phyloP scores from a whole-genome alignment of 2,113 vertebrate genomes.

The Sorex araneus region DNA sequence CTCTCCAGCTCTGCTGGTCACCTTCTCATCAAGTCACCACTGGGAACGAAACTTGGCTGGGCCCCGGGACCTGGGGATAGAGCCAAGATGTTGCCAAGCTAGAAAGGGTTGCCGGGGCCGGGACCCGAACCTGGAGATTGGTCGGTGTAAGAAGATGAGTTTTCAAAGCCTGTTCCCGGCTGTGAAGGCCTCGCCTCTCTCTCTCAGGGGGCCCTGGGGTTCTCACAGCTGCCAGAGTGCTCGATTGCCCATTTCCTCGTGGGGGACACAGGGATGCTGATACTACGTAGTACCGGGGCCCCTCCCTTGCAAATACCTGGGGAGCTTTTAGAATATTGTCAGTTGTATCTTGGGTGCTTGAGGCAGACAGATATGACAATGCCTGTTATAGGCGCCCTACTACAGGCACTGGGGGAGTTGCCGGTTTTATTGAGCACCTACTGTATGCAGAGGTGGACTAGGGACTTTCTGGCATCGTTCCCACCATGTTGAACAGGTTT shows the following conservation, averaged over 20 bases:
- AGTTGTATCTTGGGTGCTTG: too few species aligned
- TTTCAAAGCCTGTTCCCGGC: not conserved
- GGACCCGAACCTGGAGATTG: not conserved
- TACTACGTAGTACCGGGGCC: not conserved
- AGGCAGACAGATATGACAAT: too few species aligned
- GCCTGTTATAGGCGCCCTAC: too few species aligned
- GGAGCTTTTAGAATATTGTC: too few species aligned
- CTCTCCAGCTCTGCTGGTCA: rapidly evolving
- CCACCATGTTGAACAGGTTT: not conserved
- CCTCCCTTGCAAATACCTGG: too few species aligned
- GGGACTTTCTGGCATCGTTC: not conserved
- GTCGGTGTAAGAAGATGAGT: not conserved
- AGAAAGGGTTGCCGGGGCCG: not conserved
- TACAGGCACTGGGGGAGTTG: too few species aligned
- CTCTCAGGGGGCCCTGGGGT: not conserved
- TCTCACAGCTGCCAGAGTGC: not conserved
- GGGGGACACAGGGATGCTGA: not conserved
- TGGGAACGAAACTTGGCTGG: not conserved
- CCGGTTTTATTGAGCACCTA: not conserved
- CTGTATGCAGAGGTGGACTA: not conserved
- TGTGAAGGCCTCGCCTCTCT: not conserved
- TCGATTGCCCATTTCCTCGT: not conserved
- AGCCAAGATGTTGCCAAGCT: not conserved
- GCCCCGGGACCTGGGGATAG: not conserved
- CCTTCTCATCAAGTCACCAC: not conserved